A percentile compares a stretch with the other conserved stretches of the same genome.
Conservation (phyloP, 2,797 vertebrate genomes). For the Danio albolineatus region DNA sequence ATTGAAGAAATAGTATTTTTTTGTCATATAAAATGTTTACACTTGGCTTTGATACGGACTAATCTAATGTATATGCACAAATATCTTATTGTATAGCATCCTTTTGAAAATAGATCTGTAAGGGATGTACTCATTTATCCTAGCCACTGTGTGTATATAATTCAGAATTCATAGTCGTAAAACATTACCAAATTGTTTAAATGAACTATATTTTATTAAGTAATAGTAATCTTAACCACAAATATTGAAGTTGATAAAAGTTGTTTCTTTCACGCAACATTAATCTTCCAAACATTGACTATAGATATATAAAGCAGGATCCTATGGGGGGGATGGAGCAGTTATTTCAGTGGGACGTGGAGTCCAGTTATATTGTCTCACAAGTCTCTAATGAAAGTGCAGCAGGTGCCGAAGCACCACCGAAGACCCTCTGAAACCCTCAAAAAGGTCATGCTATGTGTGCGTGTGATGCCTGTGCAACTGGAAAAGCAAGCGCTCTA, state of each 20-base stretch:
- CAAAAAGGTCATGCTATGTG: conserved; percentile 52
- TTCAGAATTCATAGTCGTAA: too few species aligned
- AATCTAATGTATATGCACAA: too few species aligned
- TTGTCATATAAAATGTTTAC: too few species aligned
- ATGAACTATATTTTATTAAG: too few species aligned
- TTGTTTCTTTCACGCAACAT: neutral
- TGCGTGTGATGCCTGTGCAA: neutral
- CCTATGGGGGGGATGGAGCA: conserved; percentile 55
- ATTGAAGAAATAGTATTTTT: too few species aligned
- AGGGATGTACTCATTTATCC: too few species aligned
- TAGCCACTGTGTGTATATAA: too few species aligned
- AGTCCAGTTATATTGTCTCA: conserved; percentile 64
- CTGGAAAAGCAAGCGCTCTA: neutral
- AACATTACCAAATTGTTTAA: too few species aligned
- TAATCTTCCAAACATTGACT: conserved; percentile 58
- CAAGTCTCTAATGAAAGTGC: conserved; percentile 89
- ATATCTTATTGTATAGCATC: too few species aligned
- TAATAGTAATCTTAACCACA: neutral
- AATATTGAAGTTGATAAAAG: neutral
- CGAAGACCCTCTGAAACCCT: conserved; percentile 69
- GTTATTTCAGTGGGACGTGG: neutral
- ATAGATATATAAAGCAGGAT: conserved; percentile 75
- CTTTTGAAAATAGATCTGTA: too few species aligned
- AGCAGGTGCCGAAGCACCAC: conserved; percentile 86
- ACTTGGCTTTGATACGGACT: too few species aligned